Evolutionary conservation across 2,888 invertebrate species (phyloP).

Genomic region (Synergus gifuensis): DNA sequence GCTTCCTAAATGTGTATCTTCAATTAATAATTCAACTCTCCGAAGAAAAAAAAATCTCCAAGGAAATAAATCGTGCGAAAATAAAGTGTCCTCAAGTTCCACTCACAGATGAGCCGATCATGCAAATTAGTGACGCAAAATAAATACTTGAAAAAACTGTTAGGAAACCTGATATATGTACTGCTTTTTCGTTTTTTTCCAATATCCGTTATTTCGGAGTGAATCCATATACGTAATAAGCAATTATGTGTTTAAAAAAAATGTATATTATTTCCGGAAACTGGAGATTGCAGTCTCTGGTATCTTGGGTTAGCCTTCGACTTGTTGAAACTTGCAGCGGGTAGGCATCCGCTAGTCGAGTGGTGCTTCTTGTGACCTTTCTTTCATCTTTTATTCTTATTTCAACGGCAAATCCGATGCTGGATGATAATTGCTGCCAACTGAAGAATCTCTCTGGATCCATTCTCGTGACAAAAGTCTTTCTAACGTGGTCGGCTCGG

Average conservation of each 20-base stretch:
- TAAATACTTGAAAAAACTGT: background rate
- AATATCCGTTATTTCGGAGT: too few species aligned
- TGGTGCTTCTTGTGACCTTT: conserved; percentile 32
- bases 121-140: conserved; percentile 29
- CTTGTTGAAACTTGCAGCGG: conserved; percentile 9
- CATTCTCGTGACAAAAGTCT: conserved; percentile 19
- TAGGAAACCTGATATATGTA: background rate
- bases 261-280: background rate
- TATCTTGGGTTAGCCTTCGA: background rate
- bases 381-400: conserved; percentile 25
- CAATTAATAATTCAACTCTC: conserved; percentile 4
- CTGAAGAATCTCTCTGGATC: conserved; percentile 8
- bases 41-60: background rate
- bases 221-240: too few species aligned
- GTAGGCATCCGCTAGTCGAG: conserved; percentile 23
- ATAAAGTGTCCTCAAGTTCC: conserved; percentile 6
- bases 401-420: conserved; percentile 6
- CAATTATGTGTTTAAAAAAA: too few species aligned
- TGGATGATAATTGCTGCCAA: conserved; percentile 29
- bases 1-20: background rate
- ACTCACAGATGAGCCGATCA: background rate
- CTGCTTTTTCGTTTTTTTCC: too few species aligned
- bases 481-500: background rate
- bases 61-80: conserved; percentile 25
- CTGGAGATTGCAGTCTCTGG: background rate